Base-by-base conservation (phyloP, 1,140 invertebrate genomes). In the Fopius arisanus region DNA sequence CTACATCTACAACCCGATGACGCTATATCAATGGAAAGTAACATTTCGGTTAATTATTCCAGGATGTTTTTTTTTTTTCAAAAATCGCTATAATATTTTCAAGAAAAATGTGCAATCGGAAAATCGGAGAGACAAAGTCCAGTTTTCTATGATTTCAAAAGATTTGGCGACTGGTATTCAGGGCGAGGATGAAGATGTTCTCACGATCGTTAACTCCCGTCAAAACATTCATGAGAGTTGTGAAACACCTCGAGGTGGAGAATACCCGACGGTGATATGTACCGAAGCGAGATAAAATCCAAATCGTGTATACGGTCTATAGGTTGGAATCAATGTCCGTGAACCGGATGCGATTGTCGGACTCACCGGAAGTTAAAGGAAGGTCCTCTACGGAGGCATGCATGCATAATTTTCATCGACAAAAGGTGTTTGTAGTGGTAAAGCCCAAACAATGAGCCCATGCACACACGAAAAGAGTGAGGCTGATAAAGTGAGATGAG, bases 211-310 rank as follows among this genome's bases (percentile, higher is more conserved):
- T 59, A 12, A 26, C 14, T 21, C 21, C 2, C 14, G 6, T 7
- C 4, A 6, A 59, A 59, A 59, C 26, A 26, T 26, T 59, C 23
- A 19, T 59, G 14, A 21, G 3, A 51, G n/a, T 16, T 68, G 1
- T 48, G 41, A 16, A 33, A 31, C 10, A 26, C 19, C 21, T 5
- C 21, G 14, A 29, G 40, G 31, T 41, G 65, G 51, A 19, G 19
- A 29, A 29, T 29, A 67, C 26, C 31, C 33, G 28, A 10, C 21
- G 28, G 26, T 21, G 14, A 59, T 7, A 70, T 16, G 54, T 63
- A 63, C 23, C 78, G 76, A 77, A 77, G 71, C 65, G 74, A 77
- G 82, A 80, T 82, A 80, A 85, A 84, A 84, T 78, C 78, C 66
- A 78, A 82, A 83, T 74, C 77, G 69, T 81, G 79, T 83, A 78